Conservation (phyloP, 2,113 vertebrate genomes). For the Hippolais icterina region DNA sequence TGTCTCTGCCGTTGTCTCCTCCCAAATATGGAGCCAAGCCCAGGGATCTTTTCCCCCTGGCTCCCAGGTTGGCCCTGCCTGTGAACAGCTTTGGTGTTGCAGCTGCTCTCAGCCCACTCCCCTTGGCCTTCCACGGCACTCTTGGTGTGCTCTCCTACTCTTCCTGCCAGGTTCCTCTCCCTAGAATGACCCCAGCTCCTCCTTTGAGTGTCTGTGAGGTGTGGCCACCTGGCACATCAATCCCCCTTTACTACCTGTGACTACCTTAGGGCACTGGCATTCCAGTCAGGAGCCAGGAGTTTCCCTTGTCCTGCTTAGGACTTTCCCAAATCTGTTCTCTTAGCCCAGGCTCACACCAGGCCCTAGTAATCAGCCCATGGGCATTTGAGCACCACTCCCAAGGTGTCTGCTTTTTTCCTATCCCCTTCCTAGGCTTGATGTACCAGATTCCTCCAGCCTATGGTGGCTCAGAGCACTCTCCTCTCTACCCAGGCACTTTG, state of each 20-base stretch:
- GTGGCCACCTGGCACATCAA: not conserved
- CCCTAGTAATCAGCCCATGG: not conserved
- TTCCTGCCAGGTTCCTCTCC: too few species aligned
- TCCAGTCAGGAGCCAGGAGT: not conserved
- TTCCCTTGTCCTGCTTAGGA: not conserved
- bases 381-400: not conserved
- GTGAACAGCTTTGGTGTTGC: too few species aligned
- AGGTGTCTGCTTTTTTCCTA: not conserved
- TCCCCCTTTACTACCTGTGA: accelerated
- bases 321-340: not conserved
- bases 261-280: not conserved
- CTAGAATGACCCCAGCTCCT: too few species aligned
- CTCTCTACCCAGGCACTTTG: too few species aligned
- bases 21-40: too few species aligned
- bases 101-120: too few species aligned
- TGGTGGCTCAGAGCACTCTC: not conserved
- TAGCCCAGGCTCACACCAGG: not conserved
- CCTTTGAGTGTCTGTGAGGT: too few species aligned
- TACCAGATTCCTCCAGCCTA: too few species aligned
- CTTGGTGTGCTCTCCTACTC: too few species aligned
- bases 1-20: not conserved
- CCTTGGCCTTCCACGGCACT: too few species aligned
- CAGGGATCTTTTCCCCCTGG: too few species aligned
- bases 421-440: not conserved
- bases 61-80: too few species aligned